A percentile compares a stretch with the other conserved stretches of the same genome.
Evolutionary conservation across 2,888 invertebrate species (phyloP).

Genomic region (Dasysyrphus tricinctus): DNA sequence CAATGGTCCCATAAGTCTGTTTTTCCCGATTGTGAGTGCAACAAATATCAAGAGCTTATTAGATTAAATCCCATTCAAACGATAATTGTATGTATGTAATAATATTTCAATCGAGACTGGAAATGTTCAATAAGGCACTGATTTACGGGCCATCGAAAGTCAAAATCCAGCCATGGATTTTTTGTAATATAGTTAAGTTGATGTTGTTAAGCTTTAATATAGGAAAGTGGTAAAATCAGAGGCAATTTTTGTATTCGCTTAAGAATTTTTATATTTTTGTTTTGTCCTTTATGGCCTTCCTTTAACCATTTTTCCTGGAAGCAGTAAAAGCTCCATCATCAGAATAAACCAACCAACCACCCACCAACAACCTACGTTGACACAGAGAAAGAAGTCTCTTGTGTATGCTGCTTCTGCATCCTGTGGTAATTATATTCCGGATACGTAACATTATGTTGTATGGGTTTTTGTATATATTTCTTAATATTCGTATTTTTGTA

Average conservation of each 20-base stretch:
- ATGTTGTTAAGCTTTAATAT: not conserved
- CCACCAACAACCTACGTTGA: not conserved
- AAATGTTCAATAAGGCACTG: not conserved
- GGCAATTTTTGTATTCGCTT: not conserved
- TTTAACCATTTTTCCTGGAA: not conserved
- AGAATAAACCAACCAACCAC: not conserved
- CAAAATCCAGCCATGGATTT: not conserved
- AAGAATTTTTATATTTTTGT: not conserved
- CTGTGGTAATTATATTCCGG: slow-evolving; percentile 60
- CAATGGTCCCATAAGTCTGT: too few relatives aligned
- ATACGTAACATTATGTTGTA: slow-evolving; percentile 25
- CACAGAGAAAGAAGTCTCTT: slow-evolving; percentile 7
- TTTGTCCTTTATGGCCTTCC: not conserved
- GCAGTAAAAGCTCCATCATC: not conserved
- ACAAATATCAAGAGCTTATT: too few relatives aligned
- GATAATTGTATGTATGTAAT: not conserved
- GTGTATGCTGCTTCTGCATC: slow-evolving; percentile 41
- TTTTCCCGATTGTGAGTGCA: too few relatives aligned
- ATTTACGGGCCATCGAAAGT: not conserved
- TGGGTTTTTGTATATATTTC: not conserved
- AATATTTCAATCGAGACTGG: not conserved
- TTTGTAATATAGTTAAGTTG: not conserved
- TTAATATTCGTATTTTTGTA: not conserved
- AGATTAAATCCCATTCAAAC: too few relatives aligned
- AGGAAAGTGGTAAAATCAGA: not conserved